Evolutionary conservation across 2,888 invertebrate genomes (phyloP).

Genomic region (Nemotelus pantherinus): DNA sequence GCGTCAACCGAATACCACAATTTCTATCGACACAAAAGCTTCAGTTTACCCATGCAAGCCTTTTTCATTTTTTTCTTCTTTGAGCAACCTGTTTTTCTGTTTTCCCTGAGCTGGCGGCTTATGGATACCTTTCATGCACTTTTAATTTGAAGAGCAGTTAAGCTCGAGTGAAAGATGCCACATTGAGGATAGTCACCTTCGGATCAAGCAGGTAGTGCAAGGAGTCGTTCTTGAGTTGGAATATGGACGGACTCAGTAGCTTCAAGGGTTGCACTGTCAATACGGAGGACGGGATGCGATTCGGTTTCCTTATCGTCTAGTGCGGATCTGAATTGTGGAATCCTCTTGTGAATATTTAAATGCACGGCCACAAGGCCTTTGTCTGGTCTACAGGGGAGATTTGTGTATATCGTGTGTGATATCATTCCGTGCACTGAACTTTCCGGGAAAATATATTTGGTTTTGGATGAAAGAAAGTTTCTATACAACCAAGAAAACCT

Average conservation of each 20-base stretch:
- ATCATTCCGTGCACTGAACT: conserved; percentile 26
- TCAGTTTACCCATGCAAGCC: conserved; percentile 35
- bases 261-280: conserved; percentile 17
- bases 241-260: background rate
- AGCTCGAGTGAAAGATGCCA: conserved; percentile 44
- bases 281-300: conserved; percentile 37
- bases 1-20: conserved; percentile 24
- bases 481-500: background rate
- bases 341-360: conserved; percentile 46
- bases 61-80: conserved; percentile 3
- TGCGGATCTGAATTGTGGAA: conserved; percentile 44
- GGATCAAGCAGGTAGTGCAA: conserved; percentile 10
- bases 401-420: conserved; percentile 38
- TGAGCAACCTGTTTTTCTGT: conserved; percentile 17
- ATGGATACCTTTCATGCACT: conserved; percentile 47
- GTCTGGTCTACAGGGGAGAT: conserved; percentile 11
- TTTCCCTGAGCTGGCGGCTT: conserved; percentile 28
- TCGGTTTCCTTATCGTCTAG: conserved; percentile 45
- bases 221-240: conserved; percentile 8
- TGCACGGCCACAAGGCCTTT: conserved; percentile 33
- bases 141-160: conserved; percentile 50
- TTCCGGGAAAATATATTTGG: background rate
- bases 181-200: conserved; percentile 18
- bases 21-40: conserved; percentile 45
- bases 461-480: background rate